phyloP scores from a whole-genome alignment of 1,140 invertebrate species.

The Neodiprion pinetum region DNA sequence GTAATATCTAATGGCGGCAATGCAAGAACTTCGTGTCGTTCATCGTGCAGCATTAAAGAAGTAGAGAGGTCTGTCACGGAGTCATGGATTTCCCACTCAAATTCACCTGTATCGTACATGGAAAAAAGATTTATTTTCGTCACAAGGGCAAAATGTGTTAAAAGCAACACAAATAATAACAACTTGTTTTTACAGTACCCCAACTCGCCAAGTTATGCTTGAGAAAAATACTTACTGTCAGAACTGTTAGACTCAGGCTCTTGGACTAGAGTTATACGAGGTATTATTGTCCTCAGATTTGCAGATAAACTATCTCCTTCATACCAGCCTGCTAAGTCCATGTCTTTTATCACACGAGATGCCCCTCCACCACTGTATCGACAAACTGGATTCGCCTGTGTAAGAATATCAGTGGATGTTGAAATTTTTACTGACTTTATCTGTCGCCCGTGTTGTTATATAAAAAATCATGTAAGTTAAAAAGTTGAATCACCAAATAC shows the following conservation, averaged over 20 bases:
- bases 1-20: conserved; percentile 39
- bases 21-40: conserved; percentile 43
- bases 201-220: too few relatives aligned
- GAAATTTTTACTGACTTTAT: conserved; percentile 14
- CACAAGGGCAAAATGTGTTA: not conserved
- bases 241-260: conserved; percentile 66
- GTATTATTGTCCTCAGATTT: conserved; percentile 79
- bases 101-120: conserved; percentile 39
- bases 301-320: conserved; percentile 77
- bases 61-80: conserved; percentile 49
- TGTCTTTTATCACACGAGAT: conserved; percentile 63
- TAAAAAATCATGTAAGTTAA: not conserved
- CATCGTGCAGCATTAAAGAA: conserved; percentile 53
- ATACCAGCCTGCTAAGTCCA: conserved; percentile 78
- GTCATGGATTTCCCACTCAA: conserved; percentile 56
- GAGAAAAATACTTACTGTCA: conserved; percentile 58
- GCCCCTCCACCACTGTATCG: conserved; percentile 44
- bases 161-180: not conserved
- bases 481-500: conserved; percentile 22
- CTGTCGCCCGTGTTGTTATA: too few relatives aligned
- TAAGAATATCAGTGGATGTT: conserved; percentile 28
- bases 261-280: conserved; percentile 68
- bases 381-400: conserved; percentile 55
- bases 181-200: too few relatives aligned
- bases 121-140: conserved; percentile 12